Evolutionary conservation across 2,797 vertebrate species (phyloP), one percentile per base, ranked within the genome.

Genomic region (Darevskia nairensis): DNA sequence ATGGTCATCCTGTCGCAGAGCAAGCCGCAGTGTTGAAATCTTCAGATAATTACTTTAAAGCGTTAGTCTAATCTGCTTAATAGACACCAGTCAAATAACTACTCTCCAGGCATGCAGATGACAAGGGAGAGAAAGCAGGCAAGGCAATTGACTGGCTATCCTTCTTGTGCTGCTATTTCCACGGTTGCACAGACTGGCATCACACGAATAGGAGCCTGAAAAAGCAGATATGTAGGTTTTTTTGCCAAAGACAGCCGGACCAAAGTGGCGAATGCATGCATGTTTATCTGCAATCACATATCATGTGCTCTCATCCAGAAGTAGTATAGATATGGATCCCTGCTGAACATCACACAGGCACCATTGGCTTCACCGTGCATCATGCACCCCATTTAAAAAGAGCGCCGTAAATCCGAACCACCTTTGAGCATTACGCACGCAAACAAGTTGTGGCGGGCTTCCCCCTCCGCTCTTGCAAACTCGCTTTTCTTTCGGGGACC

Each of bases 1-100:
- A 84, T 87, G 90, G 94, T 94, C 93, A 91, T 92, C 89, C 90
- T 85, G 92, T 94, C 94, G 93, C 93, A 94, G 91, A 94, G 91
- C 92, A 91, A 94, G 85, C 55, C 88, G 25, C 35, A 87, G 91
- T 94, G 94, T 94, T 94, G 93, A 96, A 55, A 94, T 94, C 27
- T 15, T 15, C 44, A 32, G 77, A 85, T 69, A 80, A 68, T 68
- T 41, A 39, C 71, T 89, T 81, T 35, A 89, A 84, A 72, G 71
- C 19, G 23, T 81, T 86, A 55, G 69, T 50, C 78, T 76, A 82
- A 89, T 76, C 44, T 81, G 59, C 71, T 41, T 81, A 81, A 76
- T 76, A 85, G 78, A 27, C 82, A 46, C 32, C 6, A 46, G 69
- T 50, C 84, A 75, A 76, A 74, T 69, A 66, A 75, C 25, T 46